Conservation (phyloP, 2,113 vertebrate species). For the Nerophis lumbriciformis region DNA sequence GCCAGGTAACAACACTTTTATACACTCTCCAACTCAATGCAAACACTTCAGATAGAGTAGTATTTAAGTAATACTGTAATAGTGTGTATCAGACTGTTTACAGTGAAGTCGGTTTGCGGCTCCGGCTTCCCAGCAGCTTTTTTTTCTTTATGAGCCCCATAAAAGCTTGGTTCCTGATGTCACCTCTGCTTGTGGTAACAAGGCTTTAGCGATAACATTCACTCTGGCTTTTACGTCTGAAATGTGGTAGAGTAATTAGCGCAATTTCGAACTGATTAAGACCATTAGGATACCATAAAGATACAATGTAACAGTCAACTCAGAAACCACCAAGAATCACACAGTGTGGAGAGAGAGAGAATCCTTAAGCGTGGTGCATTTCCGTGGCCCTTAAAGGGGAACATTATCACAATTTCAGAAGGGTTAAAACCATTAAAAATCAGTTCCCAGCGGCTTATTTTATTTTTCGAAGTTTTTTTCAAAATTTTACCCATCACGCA, state of each 20-base stretch:
- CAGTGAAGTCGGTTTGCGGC: neutral
- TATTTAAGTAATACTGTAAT: neutral
- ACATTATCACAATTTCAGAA: no score
- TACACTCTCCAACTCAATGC: neutral
- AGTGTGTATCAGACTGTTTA: neutral
- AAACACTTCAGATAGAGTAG: neutral
- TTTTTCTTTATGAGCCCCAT: neutral
- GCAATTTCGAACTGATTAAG: neutral
- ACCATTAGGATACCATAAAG: neutral
- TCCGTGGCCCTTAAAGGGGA: no score
- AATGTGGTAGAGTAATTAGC: neutral
- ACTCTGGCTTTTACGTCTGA: neutral
- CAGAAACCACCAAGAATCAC: neutral
- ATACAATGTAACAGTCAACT: neutral
- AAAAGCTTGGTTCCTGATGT: neutral
- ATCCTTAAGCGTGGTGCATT: no score
- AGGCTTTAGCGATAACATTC: neutral
- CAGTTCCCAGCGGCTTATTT: no score
- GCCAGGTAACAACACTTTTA: conserved; percentile 73
- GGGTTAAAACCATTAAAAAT: no score
- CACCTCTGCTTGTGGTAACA: neutral
- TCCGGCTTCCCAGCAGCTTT: neutral
- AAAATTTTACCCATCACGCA: no score
- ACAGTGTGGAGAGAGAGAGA: no score
- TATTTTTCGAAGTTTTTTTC: no score